Base-by-base conservation (phyloP, 2,888 invertebrate genomes). In the Pedicia rivosa region DNA sequence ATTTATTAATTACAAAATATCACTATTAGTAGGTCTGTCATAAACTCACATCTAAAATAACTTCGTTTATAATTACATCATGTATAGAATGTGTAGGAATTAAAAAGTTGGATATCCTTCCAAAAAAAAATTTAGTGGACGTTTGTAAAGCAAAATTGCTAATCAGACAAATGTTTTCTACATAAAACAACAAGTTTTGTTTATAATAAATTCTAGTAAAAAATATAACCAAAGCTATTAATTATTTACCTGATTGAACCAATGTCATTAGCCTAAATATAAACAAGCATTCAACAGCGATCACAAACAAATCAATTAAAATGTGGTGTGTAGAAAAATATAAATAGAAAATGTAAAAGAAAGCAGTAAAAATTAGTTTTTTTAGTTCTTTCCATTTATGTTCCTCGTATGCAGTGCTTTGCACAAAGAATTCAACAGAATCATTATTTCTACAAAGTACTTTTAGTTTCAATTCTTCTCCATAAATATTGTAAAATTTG, bases 31-130 rank as follows among this genome's bases (percentile, higher is more conserved):
- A 14, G 24, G n/a, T n/a, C n/a, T n/a, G n/a, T n/a, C n/a, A 26
- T 6, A 13, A 5, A 44, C 51, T 41, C 48, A 64, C 64, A 51
- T 60, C 50, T 33, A 57, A 56, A 16, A 64, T 55, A 2, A 63
- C 63, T 53, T 64, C 64, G 39, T 64, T 64, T 9, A 64, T 56
- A 2, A 63, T 56, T 10, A 63, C 44, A 41, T 63, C 60, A 24
- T 59, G 48, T 7, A 64, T 50, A 37, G 51, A 44, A 1, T 52
- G 47, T 10, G 52, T 48, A 9, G 62, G 54, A 13, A 64, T 49
- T 39, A 60, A 62, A 5, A 49, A 40, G 9, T 50, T 54, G 0
- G 48, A 44, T 22, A 50, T 49, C 1, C 52, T 46, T 1, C 55
- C 53, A 19, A 55, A 43, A n/a, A 49, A 48, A 28, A 55, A 56